Base-by-base conservation (phyloP, 1,140 invertebrate species). In the Heterodera schachtii region DNA sequence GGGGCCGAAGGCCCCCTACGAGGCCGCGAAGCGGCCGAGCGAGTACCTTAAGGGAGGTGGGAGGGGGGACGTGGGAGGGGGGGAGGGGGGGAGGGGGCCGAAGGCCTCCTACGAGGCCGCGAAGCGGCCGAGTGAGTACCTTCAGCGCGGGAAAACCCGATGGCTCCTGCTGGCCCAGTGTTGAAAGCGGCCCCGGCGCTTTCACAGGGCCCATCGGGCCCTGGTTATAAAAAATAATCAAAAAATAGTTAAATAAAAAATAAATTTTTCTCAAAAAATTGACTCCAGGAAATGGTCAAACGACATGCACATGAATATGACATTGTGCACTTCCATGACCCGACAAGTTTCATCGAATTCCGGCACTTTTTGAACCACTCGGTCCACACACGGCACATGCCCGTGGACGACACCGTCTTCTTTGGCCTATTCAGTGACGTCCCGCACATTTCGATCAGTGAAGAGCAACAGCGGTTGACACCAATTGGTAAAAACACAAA, bases 311-410 rank as follows among this genome's bases (percentile, higher is more conserved):
- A 79, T 57, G 78, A 79, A 44, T 80, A 43, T 64, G 77, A 80
- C 79, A 80, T 80, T 16, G 21, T 78, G 57, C 82, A 80, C 21
- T 80, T 80, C 82, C 79, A 80, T 47, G 11, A 11, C 41, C 43
- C 43, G 19, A 3, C 41, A 19, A 19, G 80, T 60, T 79, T 31
- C 78, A 71, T 43, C 78, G 43, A 43, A 41, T 41, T 79, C n/a
- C 46, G 43, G 76, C 78, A 41, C 46, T 79, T 79, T 41, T 7
- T 80, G 19, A 41, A 79, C 19, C 78, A 60, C 41, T 13, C 57
- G 4, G 21, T 80, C 3, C 4, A 11, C 11, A 80, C 79, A 5
- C 79, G 9, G 19, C 79, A 80, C 79, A 78, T 75, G 46, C 21
- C 31, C 13, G 11, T 80, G 9, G 49, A 57, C n/a, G 31, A 43